phyloP scores from a whole-genome alignment of 23 tunicate species.

The Oikopleura vanhoeffeni region DNA sequence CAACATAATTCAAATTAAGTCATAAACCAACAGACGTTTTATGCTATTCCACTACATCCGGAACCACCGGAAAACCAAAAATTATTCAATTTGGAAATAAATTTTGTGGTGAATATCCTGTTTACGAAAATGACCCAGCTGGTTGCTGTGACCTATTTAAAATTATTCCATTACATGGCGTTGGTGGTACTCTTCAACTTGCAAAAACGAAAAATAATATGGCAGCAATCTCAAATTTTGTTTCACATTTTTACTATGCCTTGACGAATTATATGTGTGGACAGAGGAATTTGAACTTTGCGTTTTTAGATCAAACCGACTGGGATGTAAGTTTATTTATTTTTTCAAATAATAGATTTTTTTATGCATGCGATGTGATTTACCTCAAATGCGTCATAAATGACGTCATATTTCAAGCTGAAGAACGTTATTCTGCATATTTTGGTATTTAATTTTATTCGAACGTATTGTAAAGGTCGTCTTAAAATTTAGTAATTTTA shows the following conservation, averaged over 20 bases:
- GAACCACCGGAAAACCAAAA: not conserved
- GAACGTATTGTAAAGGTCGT: too few species aligned
- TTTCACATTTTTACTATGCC: not conserved
- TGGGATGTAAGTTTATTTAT: too few species aligned
- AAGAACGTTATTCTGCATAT: too few species aligned
- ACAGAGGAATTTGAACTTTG: too few species aligned
- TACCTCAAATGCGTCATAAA: too few species aligned
- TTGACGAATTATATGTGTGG: too few species aligned
- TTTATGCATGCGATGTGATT: too few species aligned
- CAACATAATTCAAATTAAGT: not conserved
- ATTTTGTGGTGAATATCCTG: not conserved
- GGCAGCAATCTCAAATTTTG: not conserved
- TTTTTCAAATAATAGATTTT: too few species aligned
- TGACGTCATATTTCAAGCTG: too few species aligned
- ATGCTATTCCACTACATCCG: slow-evolving; percentile 4
- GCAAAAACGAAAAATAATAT: not conserved
- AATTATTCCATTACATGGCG: not conserved
- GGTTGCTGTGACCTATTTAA: not conserved
- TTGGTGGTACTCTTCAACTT: not conserved
- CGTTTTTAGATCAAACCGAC: too few species aligned
- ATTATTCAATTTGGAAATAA: not conserved
- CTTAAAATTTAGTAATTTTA: too few species aligned
- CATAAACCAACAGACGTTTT: not conserved
- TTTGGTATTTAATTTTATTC: too few species aligned
- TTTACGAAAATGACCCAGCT: not conserved